phyloP scores from a whole-genome alignment of 1,140 invertebrate species.

The Eumaeus atala region DNA sequence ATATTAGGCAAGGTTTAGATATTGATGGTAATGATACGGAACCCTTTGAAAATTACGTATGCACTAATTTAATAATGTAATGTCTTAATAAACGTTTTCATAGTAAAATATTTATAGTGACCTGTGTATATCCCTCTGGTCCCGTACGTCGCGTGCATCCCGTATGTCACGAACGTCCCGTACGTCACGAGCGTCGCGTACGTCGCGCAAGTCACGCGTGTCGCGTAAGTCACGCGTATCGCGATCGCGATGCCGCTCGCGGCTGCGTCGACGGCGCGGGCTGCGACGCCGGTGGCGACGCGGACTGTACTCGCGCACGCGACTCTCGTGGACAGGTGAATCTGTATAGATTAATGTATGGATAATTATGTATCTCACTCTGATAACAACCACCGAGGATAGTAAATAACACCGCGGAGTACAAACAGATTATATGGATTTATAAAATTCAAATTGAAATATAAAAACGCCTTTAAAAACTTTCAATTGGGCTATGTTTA shows the following conservation, averaged over 20 bases:
- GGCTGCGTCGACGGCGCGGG: slow-evolving; percentile 36
- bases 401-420: too few relatives aligned
- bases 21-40: too few relatives aligned
- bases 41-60: too few relatives aligned
- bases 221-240: slow-evolving; percentile 30
- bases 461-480: too few relatives aligned
- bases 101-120: background rate
- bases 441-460: too few relatives aligned
- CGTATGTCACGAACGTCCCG: background rate
- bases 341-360: slow-evolving; percentile 26
- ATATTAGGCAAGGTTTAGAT: too few relatives aligned
- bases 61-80: too few relatives aligned
- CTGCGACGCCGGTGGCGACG: slow-evolving; percentile 43
- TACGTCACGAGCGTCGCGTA: background rate
- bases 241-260: slow-evolving; percentile 36
- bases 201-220: slow-evolving; percentile 8
- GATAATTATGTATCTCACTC: too few relatives aligned
- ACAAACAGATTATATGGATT: too few relatives aligned
- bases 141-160: background rate
- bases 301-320: slow-evolving; percentile 45
- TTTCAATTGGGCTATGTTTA: too few relatives aligned
- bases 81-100: background rate
- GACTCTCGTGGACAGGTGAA: slow-evolving; percentile 45
- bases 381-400: too few relatives aligned
- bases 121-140: slow-evolving; percentile 5